Conservation (phyloP, 2,888 invertebrate genomes). For the Lasius fuliginosus region DNA sequence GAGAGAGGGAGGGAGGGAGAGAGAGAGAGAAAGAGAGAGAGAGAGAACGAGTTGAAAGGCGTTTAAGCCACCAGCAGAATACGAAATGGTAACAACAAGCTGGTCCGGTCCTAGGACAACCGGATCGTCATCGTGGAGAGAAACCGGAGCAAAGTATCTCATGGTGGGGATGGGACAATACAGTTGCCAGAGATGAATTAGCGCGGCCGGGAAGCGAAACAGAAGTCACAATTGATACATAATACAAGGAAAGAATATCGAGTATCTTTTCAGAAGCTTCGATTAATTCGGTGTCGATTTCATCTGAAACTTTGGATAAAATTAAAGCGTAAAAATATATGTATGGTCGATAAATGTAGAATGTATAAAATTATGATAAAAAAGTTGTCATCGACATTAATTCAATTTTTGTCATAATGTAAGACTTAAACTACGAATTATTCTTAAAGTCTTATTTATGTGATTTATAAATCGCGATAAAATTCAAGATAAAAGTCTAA, state of each 20-base stretch:
- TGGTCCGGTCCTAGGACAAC: slow-evolving; percentile 76
- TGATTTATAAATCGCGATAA: background rate
- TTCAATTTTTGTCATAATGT: background rate
- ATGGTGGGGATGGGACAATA: slow-evolving; percentile 67
- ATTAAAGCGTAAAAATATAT: background rate
- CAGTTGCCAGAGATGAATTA: slow-evolving; percentile 82
- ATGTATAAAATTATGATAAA: background rate
- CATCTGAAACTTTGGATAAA: background rate
- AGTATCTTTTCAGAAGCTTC: background rate
- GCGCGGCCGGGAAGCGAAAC: slow-evolving; percentile 60
- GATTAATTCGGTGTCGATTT: background rate
- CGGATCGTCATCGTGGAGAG: slow-evolving; percentile 64
- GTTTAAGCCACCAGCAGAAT: background rate
- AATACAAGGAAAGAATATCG: background rate
- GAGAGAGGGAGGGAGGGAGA: background rate
- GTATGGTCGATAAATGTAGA: background rate
- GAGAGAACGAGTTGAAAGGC: background rate
- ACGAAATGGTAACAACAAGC: slow-evolving; percentile 57
- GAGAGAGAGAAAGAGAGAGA: background rate
- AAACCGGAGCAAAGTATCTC: slow-evolving; percentile 44
- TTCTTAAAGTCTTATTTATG: background rate
- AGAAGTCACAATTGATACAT: slow-evolving; percentile 58
- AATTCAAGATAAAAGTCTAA: background rate
- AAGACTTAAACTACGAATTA: background rate
- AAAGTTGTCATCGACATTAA: background rate